Base-by-base conservation (phyloP, 2,113 vertebrate genomes). In the Mormyrus iriodes region DNA sequence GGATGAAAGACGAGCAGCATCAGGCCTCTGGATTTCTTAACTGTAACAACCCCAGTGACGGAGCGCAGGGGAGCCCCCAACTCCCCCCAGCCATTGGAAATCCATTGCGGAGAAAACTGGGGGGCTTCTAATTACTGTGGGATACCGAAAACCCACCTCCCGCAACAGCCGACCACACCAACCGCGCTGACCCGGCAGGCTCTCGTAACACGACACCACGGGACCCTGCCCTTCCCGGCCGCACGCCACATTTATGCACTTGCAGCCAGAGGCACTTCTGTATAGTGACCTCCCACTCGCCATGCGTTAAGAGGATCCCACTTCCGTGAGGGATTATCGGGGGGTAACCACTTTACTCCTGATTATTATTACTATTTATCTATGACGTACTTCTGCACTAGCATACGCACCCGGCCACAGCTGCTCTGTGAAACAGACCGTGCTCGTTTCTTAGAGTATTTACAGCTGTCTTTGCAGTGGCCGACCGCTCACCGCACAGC, bases 41-140 rank as follows among this genome's bases (percentile, higher is more conserved):
- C 95, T 94, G 96, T 95, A 96, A 96, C 95, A 92, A 94, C 94
- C 94, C 94, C 93, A 95, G 95, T 96, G 95, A 96, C 95, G 94
- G 93, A 92, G 91, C 89, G 91, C 92, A 91, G 51, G 87, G 90
- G 93, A 92, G 91, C 92, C 91, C 46, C 73, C 91, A 7, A 7
- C 24, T 24, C 93, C 95, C 94, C 94, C 92, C 91, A 91, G 91
- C 94, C 93, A 92, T 90, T 91, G 94, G 91, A 93, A 94, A 94
- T 94, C 87, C 87, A 90, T 85, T 82, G 53, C 55, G 9, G 46
- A n/a, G 55, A 88, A 90, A 85, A 85, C 82, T 24, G 83, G 24
- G 86, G 88, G 35, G 31, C 13, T 35, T 93, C 93, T 96, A 95
- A 96, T 95, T 96, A 95, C 91, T 76, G 39, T n/a, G 53, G 39